A percentile compares a stretch with the other conserved stretches of the same genome.
Conservation (phyloP, 2,888 invertebrate species). For the Microdon myrmicae region DNA sequence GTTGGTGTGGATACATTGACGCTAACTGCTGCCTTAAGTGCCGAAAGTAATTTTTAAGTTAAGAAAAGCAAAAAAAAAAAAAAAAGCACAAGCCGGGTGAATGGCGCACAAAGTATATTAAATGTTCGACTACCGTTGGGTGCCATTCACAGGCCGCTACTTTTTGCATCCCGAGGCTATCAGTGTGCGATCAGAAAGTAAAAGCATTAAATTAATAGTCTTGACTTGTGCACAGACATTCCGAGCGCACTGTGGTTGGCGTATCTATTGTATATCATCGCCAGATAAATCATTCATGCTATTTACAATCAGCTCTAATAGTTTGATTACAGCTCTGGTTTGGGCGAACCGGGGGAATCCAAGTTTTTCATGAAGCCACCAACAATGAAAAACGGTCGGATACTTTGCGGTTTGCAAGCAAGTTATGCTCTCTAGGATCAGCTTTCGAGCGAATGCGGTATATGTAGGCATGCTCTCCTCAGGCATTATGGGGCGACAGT, state of each 20-base stretch:
- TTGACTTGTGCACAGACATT: slow-evolving; percentile 23
- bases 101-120: no score
- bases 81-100: no score
- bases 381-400: slow-evolving; percentile 36
- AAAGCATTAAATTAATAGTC: slow-evolving; percentile 47
- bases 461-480: neutral
- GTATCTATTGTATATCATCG: slow-evolving; percentile 7
- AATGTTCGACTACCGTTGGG: slow-evolving; percentile 37
- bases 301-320: slow-evolving; percentile 38
- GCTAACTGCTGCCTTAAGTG: no score
- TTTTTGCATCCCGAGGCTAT: slow-evolving; percentile 20
- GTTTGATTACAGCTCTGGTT: slow-evolving; percentile 21
- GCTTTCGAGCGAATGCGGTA: slow-evolving; percentile 11
- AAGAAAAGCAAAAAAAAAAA: no score
- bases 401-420: slow-evolving; percentile 37
- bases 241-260: slow-evolving; percentile 19
- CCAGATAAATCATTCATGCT: slow-evolving; percentile 40
- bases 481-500: slow-evolving; percentile 19
- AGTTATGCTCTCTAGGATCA: slow-evolving; percentile 26
- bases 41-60: no score
- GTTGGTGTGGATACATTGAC: no score
- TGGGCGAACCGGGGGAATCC: slow-evolving; percentile 1
- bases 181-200: slow-evolving; percentile 45
- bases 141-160: slow-evolving; percentile 22
- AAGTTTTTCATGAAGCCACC: slow-evolving; percentile 18